Base-by-base conservation (phyloP, 1,140 invertebrate genomes). In the Venustaconcha ellipsiformis region DNA sequence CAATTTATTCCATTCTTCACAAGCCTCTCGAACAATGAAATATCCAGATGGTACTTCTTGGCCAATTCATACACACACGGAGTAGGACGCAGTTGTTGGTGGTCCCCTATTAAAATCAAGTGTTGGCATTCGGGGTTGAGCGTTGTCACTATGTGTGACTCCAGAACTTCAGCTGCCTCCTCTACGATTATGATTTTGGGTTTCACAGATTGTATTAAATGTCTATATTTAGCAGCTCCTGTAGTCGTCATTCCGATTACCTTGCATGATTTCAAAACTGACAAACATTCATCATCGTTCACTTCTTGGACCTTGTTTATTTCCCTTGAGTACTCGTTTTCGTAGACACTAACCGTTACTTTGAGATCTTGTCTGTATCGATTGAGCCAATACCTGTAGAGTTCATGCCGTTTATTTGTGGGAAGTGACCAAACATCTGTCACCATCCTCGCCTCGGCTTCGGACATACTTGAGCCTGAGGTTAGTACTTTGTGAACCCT, bases 31-130 rank as follows among this genome's bases (percentile, higher is more conserved):
- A 91, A 91, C 62, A 91, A 79, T 14, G 90, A 91, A 65, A 90
- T 81, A 62, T 91, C 88, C 57, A 91, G 79, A 37, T 88, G 84
- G 75, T 87, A 91, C 14, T 89, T 78, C 26, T 77, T 81, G 26
- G 87, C 84, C 56, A 91, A 80, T 26, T 84, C 71, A 79, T 87
- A 87, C 26, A 89, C 88, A 55, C 83, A 85, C 60, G 91, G 84
- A 71, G 84, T 88, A n/a, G 91, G 91, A 65, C 89, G 83, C 2
- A 92, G 83, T 79, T 92, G 91, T 78, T 91, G 85, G 77, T 92
- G 91, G 87, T 96, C 95, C 89, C 95, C 95, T 79, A 96, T 95
- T 14, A 96, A 90, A 76, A 97, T 95, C 0, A 96, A 90, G 86
- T 97, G 96, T 87, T 96, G 80, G 77, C 94, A 95, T 63, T 91